phyloP scores from a whole-genome alignment of 2,888 invertebrate genomes.

The Ditula angustiorana region DNA sequence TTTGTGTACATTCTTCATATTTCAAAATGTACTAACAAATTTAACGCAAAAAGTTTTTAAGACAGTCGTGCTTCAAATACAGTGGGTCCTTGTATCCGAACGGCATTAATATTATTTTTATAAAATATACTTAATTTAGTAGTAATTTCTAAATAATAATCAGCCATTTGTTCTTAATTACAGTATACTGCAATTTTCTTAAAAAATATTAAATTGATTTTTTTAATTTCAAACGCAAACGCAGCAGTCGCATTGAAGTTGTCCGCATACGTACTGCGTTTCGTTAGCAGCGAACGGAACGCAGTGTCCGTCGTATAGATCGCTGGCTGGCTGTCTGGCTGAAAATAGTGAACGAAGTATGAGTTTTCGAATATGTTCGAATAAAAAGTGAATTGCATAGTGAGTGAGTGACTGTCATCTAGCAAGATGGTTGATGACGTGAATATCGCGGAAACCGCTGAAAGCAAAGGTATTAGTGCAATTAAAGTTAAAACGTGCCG shows the following conservation, averaged over 20 bases:
- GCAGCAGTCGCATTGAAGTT: constrained; percentile 31
- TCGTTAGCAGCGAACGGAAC: constrained; percentile 82
- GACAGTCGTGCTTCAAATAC: no score
- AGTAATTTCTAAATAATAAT: not conserved
- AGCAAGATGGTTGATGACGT: constrained; percentile 86
- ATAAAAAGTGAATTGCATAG: constrained; percentile 78
- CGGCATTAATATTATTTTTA: not conserved
- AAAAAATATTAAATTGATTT: not conserved
- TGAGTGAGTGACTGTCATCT: constrained; percentile 83
- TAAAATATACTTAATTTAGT: not conserved
- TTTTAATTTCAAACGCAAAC: constrained; percentile 6
- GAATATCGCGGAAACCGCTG: constrained; percentile 83
- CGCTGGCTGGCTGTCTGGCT: constrained; percentile 80
- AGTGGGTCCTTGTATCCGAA: constrained; percentile 2
- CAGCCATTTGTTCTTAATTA: not conserved
- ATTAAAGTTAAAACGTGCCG: constrained; percentile 76
- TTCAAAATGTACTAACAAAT: no score
- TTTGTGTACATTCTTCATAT: no score
- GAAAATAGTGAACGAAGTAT: constrained; percentile 85
- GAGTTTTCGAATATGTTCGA: constrained; percentile 85
- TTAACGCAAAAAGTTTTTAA: no score
- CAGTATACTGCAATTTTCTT: not conserved
- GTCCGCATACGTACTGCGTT: constrained; percentile 54
- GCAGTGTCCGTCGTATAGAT: constrained; percentile 83
- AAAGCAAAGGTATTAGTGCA: constrained; percentile 83